phyloP scores from a whole-genome alignment of 2,113 vertebrate genomes.

The Okapia johnstoni region DNA sequence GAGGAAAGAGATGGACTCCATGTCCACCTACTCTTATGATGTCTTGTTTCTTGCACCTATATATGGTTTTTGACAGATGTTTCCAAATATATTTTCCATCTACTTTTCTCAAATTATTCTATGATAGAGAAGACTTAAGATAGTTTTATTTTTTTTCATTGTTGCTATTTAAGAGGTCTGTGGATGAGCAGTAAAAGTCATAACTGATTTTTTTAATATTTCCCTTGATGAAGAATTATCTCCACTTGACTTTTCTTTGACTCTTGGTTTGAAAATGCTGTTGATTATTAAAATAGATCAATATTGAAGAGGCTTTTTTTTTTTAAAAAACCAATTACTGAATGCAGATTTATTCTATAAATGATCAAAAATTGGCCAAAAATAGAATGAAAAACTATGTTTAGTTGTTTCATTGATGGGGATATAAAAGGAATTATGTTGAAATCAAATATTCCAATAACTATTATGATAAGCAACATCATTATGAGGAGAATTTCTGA shows the following conservation, averaged over 20 bases:
- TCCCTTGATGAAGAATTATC: not conserved
- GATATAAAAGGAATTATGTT: not conserved
- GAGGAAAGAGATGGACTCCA: no score
- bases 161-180: not conserved
- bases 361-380: not conserved
- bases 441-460: not conserved
- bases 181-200: not conserved
- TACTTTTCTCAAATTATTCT: not conserved
- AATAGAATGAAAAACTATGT: not conserved
- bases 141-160: not conserved
- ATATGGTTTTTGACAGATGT: not conserved
- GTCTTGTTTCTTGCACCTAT: no score
- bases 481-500: constrained; percentile 3
- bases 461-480: not conserved
- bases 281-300: not conserved
- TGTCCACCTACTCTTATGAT: no score
- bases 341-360: not conserved
- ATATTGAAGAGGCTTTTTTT: not conserved
- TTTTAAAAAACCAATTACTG: not conserved
- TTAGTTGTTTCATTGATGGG: not conserved
- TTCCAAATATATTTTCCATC: not conserved
- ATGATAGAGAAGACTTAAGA: not conserved
- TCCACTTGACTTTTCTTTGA: not conserved
- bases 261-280: not conserved
- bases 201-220: not conserved